Conservation (phyloP, 2,888 invertebrate species). For the Idaea biselata region DNA sequence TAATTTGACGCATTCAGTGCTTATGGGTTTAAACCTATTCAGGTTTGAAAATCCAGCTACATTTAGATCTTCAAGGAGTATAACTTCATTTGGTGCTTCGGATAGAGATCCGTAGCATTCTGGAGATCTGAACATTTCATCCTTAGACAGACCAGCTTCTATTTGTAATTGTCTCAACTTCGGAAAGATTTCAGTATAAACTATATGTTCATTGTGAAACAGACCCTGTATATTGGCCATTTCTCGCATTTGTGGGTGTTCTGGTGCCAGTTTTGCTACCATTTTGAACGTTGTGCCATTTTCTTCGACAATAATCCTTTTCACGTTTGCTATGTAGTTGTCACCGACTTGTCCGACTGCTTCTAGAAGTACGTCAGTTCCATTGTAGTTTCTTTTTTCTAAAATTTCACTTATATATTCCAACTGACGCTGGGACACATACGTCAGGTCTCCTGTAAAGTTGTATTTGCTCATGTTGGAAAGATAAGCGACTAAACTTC, state of each 20-base stretch:
- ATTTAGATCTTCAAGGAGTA: conserved; percentile 50
- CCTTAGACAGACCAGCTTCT: conserved; percentile 35
- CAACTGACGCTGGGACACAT: conserved; percentile 35
- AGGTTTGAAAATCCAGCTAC: conserved; percentile 38
- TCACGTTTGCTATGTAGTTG: conserved; percentile 39
- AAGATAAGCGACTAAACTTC: neutral
- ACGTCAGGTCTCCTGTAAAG: conserved; percentile 38
- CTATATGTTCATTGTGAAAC: conserved; percentile 43
- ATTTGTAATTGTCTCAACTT: conserved; percentile 42
- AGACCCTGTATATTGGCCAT: conserved; percentile 22
- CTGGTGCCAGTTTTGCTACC: conserved; percentile 51
- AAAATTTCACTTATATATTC: conserved; percentile 41
- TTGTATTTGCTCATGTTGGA: conserved; percentile 30
- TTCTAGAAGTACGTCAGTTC: conserved; percentile 34
- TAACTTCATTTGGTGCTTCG: conserved; percentile 42
- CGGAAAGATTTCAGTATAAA: conserved; percentile 45
- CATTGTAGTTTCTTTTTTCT: conserved; percentile 35
- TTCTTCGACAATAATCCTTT: conserved; percentile 33
- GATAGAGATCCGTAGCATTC: conserved; percentile 41
- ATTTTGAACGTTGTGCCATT: conserved; percentile 33
- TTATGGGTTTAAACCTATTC: conserved; percentile 40
- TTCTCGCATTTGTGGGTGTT: conserved; percentile 26
- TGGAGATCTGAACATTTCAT: conserved; percentile 39
- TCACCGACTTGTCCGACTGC: conserved; percentile 42
- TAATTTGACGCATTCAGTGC: conserved; percentile 36